Percentiles rank a stretch among this genome's conserved stretches.
Evolutionary conservation across 1,140 invertebrate genomes (phyloP).

Genomic region (Gryon sp.): DNA sequence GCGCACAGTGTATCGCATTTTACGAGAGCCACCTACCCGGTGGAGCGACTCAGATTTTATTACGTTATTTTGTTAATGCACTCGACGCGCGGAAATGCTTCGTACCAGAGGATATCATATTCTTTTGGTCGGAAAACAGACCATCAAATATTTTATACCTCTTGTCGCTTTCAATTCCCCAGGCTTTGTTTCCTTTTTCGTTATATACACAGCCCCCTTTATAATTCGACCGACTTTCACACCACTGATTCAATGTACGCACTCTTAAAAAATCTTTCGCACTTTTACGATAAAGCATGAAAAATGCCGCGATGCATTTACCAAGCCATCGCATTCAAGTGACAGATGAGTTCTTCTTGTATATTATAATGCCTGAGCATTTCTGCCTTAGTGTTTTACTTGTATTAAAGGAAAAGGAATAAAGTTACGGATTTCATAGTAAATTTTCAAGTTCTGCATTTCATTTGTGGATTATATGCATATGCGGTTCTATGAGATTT

Average conservation of each 20-base stretch:
- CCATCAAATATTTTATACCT: conserved; percentile 70
- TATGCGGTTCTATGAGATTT: too few relatives aligned
- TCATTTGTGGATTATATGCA: too few relatives aligned
- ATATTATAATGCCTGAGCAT: conserved; percentile 20
- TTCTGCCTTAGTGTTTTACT: conserved; percentile 17
- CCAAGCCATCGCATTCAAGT: conserved; percentile 18
- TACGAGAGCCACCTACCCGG: conserved; percentile 67
- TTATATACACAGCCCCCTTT: background rate
- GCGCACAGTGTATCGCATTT: conserved; percentile 74
- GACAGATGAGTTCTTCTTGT: conserved; percentile 30
- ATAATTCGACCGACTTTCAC: conserved; percentile 26
- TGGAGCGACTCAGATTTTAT: conserved; percentile 74
- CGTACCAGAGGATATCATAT: conserved; percentile 64
- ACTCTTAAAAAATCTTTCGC: conserved; percentile 36
- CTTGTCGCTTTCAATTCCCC: conserved; percentile 14
- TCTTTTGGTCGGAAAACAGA: conserved; percentile 56
- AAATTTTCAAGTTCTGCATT: too few relatives aligned
- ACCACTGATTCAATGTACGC: background rate
- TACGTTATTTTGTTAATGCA: conserved; percentile 78
- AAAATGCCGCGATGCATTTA: conserved; percentile 23
- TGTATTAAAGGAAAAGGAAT: conserved; percentile 21
- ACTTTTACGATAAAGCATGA: conserved; percentile 11
- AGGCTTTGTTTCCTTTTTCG: background rate
- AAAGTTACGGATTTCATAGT: too few relatives aligned
- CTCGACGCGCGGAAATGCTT: conserved; percentile 48